These are phyloP conservation scores for Mus spretus DNA, from an alignment of 2,797 vertebrate species.

Conservation along the genomic window DNA sequence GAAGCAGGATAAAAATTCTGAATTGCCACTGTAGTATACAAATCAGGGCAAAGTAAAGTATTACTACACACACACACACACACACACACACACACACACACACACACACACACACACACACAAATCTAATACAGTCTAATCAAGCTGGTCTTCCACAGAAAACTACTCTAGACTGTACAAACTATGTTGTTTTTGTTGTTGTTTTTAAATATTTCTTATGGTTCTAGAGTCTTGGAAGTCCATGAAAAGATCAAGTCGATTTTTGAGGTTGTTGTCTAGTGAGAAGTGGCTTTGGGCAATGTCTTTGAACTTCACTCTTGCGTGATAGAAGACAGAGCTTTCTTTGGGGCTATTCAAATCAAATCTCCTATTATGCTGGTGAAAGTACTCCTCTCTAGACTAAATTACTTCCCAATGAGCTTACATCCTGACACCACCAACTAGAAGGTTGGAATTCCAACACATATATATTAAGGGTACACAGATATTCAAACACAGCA, in stretches of 20 bases:
- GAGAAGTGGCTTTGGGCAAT: not conserved
- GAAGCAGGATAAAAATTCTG: not conserved
- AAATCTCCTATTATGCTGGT: not conserved
- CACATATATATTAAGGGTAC: no score
- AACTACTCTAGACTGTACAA: not conserved
- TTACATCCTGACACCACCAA: not conserved
- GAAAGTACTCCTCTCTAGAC: no score
- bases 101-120: not conserved
- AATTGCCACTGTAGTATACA: not conserved
- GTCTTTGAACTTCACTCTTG: not conserved
- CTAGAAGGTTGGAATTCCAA: not conserved
- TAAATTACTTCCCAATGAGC: no score
- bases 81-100: no score
- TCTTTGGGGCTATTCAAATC: not conserved
- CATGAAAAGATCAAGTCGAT: not conserved
- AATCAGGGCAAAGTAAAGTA: not conserved
- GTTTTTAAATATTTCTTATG: not conserved
- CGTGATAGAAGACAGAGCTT: accelerated
- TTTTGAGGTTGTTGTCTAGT: no score
- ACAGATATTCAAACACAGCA: not conserved
- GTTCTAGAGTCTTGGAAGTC: not conserved
- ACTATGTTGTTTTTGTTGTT: no score
- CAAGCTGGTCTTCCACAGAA: not conserved
- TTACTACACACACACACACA: not conserved
- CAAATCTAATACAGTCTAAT: not conserved